Evolutionary conservation across 1,140 invertebrate genomes (phyloP).

Genomic region (Drosophila lini): DNA sequence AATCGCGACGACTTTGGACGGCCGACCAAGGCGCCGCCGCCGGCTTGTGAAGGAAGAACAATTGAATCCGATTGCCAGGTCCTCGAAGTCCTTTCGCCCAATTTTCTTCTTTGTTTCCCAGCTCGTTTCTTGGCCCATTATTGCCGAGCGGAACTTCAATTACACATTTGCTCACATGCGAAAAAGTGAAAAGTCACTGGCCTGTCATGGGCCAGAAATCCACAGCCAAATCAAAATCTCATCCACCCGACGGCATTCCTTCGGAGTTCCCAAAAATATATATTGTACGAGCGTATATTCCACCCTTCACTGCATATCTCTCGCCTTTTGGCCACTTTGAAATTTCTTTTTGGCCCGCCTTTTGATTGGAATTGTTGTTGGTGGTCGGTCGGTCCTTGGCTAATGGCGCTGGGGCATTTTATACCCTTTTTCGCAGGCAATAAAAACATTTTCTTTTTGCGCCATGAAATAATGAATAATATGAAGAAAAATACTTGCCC

Average conservation of each 20-base stretch:
- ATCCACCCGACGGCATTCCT: constrained; percentile 66
- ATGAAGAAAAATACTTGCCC: constrained; percentile 79
- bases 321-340: constrained; percentile 59
- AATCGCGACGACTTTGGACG: constrained; percentile 47
- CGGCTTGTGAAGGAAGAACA: constrained; percentile 60
- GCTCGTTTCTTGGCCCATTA: constrained; percentile 13
- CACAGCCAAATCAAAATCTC: constrained; percentile 48
- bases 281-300: constrained; percentile 5
- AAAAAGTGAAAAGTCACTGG: constrained; percentile 74
- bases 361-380: constrained; percentile 59
- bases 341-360: constrained; percentile 48
- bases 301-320: constrained; percentile 26
- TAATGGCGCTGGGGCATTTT: constrained; percentile 71
- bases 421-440: constrained; percentile 81
- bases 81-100: constrained; percentile 37
- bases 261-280: constrained; percentile 1
- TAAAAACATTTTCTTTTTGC: constrained; percentile 78
- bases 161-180: constrained; percentile 67
- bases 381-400: constrained; percentile 33
- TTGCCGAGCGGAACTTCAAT: constrained; percentile 60
- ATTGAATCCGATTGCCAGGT: constrained; percentile 39
- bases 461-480: constrained; percentile 78
- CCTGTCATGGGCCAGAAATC: constrained; percentile 57
- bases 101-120: constrained; percentile 24
- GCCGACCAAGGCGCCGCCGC: constrained; percentile 38